Percentiles rank a stretch among this genome's conserved stretches.
Conservation (phyloP, 1,140 invertebrate genomes). For the Cydia pomonella region DNA sequence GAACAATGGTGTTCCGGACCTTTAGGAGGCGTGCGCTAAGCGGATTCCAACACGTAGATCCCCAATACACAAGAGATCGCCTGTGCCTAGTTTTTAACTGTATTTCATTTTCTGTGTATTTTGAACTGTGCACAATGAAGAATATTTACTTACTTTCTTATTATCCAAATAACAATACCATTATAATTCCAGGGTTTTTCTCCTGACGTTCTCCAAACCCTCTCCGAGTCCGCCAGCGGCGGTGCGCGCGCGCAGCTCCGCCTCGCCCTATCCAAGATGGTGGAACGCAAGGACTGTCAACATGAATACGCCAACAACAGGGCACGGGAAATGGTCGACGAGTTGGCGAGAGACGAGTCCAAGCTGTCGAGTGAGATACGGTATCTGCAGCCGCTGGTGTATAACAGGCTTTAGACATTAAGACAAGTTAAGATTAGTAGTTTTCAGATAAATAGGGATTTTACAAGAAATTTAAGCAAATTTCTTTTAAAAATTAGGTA, state of each 20-base stretch:
- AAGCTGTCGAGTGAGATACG: constrained; percentile 75
- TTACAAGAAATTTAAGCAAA: too few relatives aligned
- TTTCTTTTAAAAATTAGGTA: too few relatives aligned
- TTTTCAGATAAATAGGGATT: too few relatives aligned
- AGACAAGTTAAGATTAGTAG: constrained; percentile 49
- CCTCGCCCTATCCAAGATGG: constrained; percentile 75
- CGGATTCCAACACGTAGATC: too few relatives aligned
- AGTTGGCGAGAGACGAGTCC: constrained; percentile 76
- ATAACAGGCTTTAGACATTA: constrained; percentile 40
- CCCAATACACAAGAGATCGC: too few relatives aligned
- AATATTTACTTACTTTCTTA: too few relatives aligned
- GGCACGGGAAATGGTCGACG: constrained; percentile 75
- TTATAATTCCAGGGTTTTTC: constrained; percentile 78
- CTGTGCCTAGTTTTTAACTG: too few relatives aligned
- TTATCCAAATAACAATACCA: not conserved
- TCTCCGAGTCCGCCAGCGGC: constrained; percentile 73
- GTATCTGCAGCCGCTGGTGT: constrained; percentile 73
- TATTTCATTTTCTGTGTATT: too few relatives aligned
- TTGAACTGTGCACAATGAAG: too few relatives aligned
- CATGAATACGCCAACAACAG: constrained; percentile 79
- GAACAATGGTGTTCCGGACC: too few relatives aligned
- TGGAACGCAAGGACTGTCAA: constrained; percentile 76
- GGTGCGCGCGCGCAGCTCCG: constrained; percentile 78
- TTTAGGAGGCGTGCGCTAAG: too few relatives aligned
- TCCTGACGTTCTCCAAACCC: constrained; percentile 69